Percentiles rank a stretch among this genome's conserved stretches.
phyloP scores from a whole-genome alignment of 2,888 invertebrate genomes.

The Melieria picta region DNA sequence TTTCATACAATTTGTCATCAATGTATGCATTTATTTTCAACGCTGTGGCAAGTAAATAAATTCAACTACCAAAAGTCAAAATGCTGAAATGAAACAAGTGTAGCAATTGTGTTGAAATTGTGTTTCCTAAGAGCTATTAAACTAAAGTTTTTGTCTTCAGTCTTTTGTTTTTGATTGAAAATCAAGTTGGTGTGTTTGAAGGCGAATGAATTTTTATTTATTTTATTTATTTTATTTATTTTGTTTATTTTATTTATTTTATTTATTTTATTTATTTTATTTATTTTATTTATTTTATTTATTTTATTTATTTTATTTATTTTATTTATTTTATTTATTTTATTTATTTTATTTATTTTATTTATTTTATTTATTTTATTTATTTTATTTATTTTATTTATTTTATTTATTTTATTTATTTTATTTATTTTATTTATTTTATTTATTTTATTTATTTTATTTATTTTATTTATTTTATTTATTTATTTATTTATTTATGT shows the following conservation, averaged over 20 bases:
- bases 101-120: too few relatives aligned
- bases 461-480: constrained; percentile 6
- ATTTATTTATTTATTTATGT: background rate
- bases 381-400: constrained; percentile 11
- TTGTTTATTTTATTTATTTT: constrained; percentile 6
- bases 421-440: constrained; percentile 10
- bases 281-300: background rate
- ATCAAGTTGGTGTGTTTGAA: too few relatives aligned
- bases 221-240: constrained; percentile 12
- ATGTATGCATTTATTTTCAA: too few relatives aligned
- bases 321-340: constrained; percentile 6
- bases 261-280: constrained; percentile 1
- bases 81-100: too few relatives aligned
- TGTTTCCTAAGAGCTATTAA: too few relatives aligned
- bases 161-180: too few relatives aligned
- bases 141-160: too few relatives aligned
- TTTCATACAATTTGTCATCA: too few relatives aligned
- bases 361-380: constrained; percentile 2
- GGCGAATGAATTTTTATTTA: background rate
- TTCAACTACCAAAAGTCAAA: too few relatives aligned
- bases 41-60: too few relatives aligned
- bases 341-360: constrained; percentile 1
- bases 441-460: constrained; percentile 10
- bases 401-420: constrained; percentile 7
- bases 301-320: constrained; percentile 1